Base-by-base conservation (phyloP, 2,113 vertebrate genomes). In the Corynorhinus townsendii region DNA sequence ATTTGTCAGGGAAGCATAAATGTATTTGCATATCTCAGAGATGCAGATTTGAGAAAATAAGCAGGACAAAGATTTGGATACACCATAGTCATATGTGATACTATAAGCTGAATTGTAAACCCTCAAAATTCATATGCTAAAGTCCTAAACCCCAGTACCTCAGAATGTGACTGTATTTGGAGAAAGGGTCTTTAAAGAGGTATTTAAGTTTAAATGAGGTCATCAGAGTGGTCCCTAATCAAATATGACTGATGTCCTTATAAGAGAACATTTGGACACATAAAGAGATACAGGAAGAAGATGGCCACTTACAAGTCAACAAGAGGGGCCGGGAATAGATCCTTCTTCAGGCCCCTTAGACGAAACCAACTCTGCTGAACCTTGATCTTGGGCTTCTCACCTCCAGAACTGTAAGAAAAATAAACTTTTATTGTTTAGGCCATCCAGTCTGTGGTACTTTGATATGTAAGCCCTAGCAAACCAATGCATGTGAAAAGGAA, bases 351-450 rank as follows among this genome's bases (percentile, higher is more conserved):
- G 16, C 17, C 33, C 30, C n/a, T 75, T 33, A 68, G 52, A 54
- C 43, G 71, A 83, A 93, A 73, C 15, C 66, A 90, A 59, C 45
- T 75, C 64, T 69, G 75, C 15, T 64, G 80, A 92, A 84, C 35
- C 68, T 71, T 64, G 52, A 40, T 59, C 64, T 54, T 89, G 22
- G 54, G 73, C 38, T 91, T 81, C 49, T 19, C 54, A 28, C 43
- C 33, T 89, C 30, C 35, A 75, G 26, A 69, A 80, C 4, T 80
- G 49, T 47, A 95, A 94, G n/a, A 93, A 91, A 96, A 56, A 89
- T 59, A 62, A 82, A 83, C 22, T 66, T 83, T 66, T 93, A 17
- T 72, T 47, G 47, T 52, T 91, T 68, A 69, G 62, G 5, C 33
- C 75, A 33, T 33, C 45, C 22, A 49, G 16, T 82, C 56, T 64